Conservation (phyloP, 2,113 vertebrate genomes). For the Corythornis madagascariensis region DNA sequence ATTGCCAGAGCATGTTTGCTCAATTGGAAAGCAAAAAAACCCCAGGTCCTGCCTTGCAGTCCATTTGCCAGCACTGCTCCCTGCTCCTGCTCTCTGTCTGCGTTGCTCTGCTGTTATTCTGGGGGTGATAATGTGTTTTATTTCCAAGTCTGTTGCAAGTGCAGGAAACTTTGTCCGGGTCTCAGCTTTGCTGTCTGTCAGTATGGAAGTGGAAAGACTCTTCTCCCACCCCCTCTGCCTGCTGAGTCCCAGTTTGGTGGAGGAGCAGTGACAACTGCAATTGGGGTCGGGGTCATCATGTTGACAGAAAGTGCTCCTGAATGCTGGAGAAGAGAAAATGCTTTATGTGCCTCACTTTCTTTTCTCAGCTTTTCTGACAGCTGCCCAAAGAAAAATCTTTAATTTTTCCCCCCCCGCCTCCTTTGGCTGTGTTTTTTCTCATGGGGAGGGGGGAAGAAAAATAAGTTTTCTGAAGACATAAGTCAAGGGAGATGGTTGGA, state of each 20-base stretch:
- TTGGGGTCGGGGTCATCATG: not conserved
- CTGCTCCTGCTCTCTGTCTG: not conserved
- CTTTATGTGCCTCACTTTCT: not conserved
- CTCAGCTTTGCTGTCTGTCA: not conserved
- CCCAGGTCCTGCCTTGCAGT: not conserved
- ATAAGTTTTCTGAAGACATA: not conserved
- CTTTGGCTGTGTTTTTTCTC: not conserved
- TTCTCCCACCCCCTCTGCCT: rapidly evolving
- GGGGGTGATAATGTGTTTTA: not conserved
- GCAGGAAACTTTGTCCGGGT: not conserved
- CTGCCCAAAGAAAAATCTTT: not conserved
- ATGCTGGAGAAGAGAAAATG: not conserved
- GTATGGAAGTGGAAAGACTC: not conserved
- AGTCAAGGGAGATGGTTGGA: not conserved
- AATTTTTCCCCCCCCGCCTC: too few species aligned
- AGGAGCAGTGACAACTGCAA: not conserved
- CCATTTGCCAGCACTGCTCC: not conserved
- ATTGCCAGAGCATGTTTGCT: not conserved
- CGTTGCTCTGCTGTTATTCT: not conserved
- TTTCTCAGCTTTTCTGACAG: not conserved
- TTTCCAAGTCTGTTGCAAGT: not conserved
- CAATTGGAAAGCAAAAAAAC: not conserved
- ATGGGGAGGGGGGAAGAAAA: not conserved
- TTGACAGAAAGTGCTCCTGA: not conserved
- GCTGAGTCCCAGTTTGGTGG: not conserved